Base-by-base conservation (phyloP, 2,113 vertebrate genomes). In the Onychorhynchus coronatus region DNA sequence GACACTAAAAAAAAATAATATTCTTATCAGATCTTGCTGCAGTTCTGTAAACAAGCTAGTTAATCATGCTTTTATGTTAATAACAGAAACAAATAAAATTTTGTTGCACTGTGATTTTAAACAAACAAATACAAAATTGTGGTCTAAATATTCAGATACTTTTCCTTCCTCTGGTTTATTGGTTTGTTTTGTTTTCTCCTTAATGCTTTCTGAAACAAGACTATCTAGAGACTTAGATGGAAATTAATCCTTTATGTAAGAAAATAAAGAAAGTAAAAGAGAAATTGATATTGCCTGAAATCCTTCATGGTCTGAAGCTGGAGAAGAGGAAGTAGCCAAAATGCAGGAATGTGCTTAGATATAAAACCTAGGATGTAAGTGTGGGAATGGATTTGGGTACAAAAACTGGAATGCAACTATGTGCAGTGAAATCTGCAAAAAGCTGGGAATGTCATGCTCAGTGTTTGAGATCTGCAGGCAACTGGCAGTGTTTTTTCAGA, bases 11-110 rank as follows among this genome's bases (percentile, higher is more conserved):
- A 66, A 67, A 77, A 76, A 18, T 18, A 46, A 59, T 56, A 22
- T 24, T 65, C 39, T 89, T 95, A 92, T 89, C 89, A 81, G 89
- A 93, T 91, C 73, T 84, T 89, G 44, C 82, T 93, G 62, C 70
- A 79, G 35, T 82, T 88, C 62, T 89, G 49, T 95, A 95, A 96
- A 93, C 81, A 94, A 91, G 7, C 66, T 65, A 21, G 74, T 93
- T 91, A 91, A 96, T 93, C 11, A 37, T 73, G 52, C 81, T 96
- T 97, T 96, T 93, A 91, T 96, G 80, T 94, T 82, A 65, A 58
- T 88, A 80, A 70, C 89, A 96, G 81, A 75, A 95, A 78, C 80
- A 93, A 97, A 93, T 68, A 92, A 86, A 85, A 85, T 47, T 16
- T 37, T 41, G 44, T 72, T 81, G 39, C 12, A 11, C 77, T 68